Base-by-base conservation (phyloP, 2,113 vertebrate genomes). In the Petrocephalus zakoni region DNA sequence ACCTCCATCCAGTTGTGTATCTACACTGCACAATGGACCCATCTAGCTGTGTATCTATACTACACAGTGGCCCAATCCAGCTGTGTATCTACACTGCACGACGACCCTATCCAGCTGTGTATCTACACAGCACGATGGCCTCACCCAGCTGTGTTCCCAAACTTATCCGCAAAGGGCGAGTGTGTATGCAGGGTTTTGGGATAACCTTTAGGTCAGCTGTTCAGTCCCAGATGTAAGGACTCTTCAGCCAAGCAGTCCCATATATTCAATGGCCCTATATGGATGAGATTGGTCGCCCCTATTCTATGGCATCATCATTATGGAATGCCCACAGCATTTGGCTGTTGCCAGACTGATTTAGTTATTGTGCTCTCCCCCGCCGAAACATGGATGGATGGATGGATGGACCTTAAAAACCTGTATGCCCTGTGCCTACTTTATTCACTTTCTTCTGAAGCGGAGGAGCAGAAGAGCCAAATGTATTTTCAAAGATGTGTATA, bases 91-190 rank as follows among this genome's bases (percentile, higher is more conserved):
- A 1, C 2, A 29, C 0, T 0, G n/a, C 1, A 0, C 1, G 10
- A 29, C 15, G 25, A 2, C 64, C 64, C 11, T 0, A 29, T 72
- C 64, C 25, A 72, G 25, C 2, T 5, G 64, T 72, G 1, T 72
- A 29, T n/a, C 13, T 15, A 5, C 0, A 34, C 1, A 0, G 3
- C 0, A 0, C 2, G 2, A 29, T 5, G 25, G 25, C 10, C 25
- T 0, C 9, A 29, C 29, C 64, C 25, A 72, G 25, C 22, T 9
- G 22, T 61, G 22, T 10, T 58, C 5, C 58, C 58, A 61, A 61
- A n/a, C 4, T n/a, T 9, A 61, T 21, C 58, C 22, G 21, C 56
- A 25, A 22, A 11, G 22, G 9, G 9, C 58, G 22, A 25, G 61
- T 64, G 61, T 0, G n/a, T n/a, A 4, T 29, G 61, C 61, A 25